Evolutionary conservation across 2,888 invertebrate species (phyloP), one percentile per base, ranked within the genome.

Genomic region (Drosophila peninsularis): DNA sequence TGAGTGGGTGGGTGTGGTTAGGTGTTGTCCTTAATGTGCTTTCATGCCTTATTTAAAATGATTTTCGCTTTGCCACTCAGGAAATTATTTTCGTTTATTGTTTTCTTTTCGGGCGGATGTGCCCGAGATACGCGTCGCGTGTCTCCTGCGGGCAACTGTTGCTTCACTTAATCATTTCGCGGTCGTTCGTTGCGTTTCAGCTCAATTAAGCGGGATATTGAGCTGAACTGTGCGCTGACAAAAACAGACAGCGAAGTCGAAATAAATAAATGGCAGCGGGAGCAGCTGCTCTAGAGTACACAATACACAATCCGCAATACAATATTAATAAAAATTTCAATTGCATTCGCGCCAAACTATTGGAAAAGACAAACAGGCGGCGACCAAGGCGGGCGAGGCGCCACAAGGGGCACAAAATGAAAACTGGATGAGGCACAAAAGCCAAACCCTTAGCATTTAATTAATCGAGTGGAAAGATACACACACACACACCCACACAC

Each of bases 11-110:
- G n/a, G n/a, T n/a, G 41, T 21, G 17, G 30, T 30, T 19, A 82
- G 68, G 82, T 76, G 88, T 72, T 52, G 75, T 39, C 75, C 61
- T 75, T 82, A 83, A 78, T 88, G 89, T 66, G 50, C 78, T 88
- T 86, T 83, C 78, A 84, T 83, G 89, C 87, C 80, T 76, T 86
- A 74, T 86, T 88, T 88, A 83, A 86, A 88, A 87, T 83, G 67
- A 83, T 88, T 84, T 88, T 86, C 73, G 62, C 55, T 62, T 75
- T 71, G 57, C 63, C 88, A 70, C 61, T 57, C 80, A 68, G 75
- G 73, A 84, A 88, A 82, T 84, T 67, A 74, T 83, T 78, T 75
- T 71, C 80, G 62, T 66, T 73, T 80, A 82, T 88, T 77, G 72
- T 65, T 64, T 70, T 58, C 7, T 62, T 69, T 62, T 72, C 52